Evolutionary conservation across 2,113 vertebrate species (phyloP).

Genomic region (Nematolebias whitei): DNA sequence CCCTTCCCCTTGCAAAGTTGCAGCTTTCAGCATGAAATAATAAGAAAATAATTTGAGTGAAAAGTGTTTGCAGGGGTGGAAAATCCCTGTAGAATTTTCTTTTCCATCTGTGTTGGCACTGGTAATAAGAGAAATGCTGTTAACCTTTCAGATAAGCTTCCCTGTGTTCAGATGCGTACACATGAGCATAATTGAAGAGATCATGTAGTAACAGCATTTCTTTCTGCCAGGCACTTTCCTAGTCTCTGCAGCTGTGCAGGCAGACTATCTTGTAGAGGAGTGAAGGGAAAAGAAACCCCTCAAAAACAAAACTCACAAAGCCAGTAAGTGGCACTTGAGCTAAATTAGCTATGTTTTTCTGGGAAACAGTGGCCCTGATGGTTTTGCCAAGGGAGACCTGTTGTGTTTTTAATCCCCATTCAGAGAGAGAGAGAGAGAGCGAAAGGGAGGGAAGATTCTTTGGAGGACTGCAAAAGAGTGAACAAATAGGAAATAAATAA

Average conservation of each 20-base stretch:
- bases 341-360: conserved; percentile 75
- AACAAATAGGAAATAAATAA: conserved; percentile 68
- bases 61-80: conserved; percentile 47
- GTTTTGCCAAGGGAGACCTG: conserved; percentile 63
- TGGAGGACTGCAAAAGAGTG: conserved; percentile 61
- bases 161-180: conserved; percentile 62
- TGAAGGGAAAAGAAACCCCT: conserved; percentile 47
- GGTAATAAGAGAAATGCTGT: conserved; percentile 60
- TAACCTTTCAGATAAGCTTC: conserved; percentile 64
- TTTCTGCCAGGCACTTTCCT: conserved; percentile 59
- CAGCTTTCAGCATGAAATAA: conserved; percentile 50
- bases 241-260: conserved; percentile 74
- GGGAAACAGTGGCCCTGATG: conserved; percentile 70
- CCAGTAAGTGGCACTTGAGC: conserved; percentile 60
- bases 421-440: conserved; percentile 49
- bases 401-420: conserved; percentile 63
- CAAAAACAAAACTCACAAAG: conserved; percentile 67
- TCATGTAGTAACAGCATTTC: conserved; percentile 67
- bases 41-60: conserved; percentile 44
- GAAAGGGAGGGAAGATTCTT: conserved; percentile 44
- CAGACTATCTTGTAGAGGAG: conserved; percentile 61
- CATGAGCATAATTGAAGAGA: conserved; percentile 64
- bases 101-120: conserved; percentile 48
- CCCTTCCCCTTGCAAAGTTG: conserved; percentile 24
- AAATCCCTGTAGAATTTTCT: conserved; percentile 38